Percentiles rank a stretch among this genome's conserved stretches.
Evolutionary conservation across 2,113 vertebrate species (phyloP).

Genomic region (Paradoxurus hermaphroditus): DNA sequence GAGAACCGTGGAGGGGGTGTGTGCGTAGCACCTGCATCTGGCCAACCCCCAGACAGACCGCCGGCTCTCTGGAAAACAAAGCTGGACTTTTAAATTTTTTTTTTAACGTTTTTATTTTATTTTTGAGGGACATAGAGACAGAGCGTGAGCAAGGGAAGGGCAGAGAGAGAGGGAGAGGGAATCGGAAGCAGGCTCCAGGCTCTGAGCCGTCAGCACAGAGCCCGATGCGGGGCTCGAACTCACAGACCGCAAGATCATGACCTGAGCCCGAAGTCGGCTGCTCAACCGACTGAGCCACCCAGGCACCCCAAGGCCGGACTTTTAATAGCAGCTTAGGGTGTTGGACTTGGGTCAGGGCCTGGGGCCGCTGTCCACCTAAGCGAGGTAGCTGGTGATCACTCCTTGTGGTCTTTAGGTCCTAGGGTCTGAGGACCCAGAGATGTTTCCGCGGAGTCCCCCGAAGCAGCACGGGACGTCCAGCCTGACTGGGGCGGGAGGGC

Average conservation of each 20-base stretch:
- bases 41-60: not conserved
- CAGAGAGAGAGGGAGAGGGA: too few species aligned
- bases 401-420: not conserved
- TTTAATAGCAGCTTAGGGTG: not conserved
- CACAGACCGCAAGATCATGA: too few species aligned
- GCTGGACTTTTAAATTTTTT: not conserved
- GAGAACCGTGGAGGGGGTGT: slow-evolving; percentile 24
- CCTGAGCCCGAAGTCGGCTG: too few species aligned
- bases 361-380: not conserved
- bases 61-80: not conserved
- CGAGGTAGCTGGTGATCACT: not conserved
- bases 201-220: too few species aligned
- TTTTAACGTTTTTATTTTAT: too few species aligned
- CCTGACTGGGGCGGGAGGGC: not conserved
- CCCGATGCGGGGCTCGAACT: too few species aligned
- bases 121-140: too few species aligned
- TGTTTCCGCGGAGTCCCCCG: not conserved
- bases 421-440: not conserved
- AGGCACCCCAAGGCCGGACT: not conserved
- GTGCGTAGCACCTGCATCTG: not conserved
- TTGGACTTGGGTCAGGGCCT: too few species aligned
- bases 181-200: too few species aligned
- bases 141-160: too few species aligned
- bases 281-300: too few species aligned
- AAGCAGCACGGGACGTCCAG: fast-evolving